phyloP scores from a whole-genome alignment of 2,797 vertebrate genomes.

The Tamandua tetradactyla region DNA sequence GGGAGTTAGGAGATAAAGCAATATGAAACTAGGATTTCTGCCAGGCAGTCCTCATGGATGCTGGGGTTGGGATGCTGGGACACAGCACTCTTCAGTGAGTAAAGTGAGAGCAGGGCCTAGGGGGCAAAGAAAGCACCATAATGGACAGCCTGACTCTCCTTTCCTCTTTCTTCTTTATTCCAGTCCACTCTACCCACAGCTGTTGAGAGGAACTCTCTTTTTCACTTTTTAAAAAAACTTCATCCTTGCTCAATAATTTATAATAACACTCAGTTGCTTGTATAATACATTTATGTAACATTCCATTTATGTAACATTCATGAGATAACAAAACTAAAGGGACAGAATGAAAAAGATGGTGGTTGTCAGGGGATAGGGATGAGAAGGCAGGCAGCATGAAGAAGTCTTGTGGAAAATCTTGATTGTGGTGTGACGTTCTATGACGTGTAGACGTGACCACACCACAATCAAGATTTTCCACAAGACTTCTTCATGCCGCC shows the following conservation, averaged over 20 bases:
- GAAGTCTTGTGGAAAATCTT: background rate
- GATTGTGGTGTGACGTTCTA: background rate
- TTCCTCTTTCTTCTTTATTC: background rate
- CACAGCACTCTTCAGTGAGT: rapidly evolving
- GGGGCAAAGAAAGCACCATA: background rate
- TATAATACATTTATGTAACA: too few species aligned
- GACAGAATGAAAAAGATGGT: background rate
- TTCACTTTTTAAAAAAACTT: background rate
- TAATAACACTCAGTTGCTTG: background rate
- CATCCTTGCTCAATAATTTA: background rate
- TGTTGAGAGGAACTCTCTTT: background rate
- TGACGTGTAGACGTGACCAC: too few species aligned
- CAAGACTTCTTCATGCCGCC: background rate
- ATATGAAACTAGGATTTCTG: rapidly evolving
- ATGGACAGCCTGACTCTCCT: background rate
- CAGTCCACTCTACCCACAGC: background rate
- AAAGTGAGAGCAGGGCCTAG: too few species aligned
- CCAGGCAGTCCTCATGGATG: background rate
- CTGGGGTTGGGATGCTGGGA: background rate
- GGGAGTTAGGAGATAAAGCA: background rate
- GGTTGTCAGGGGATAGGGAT: background rate
- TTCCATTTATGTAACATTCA: background rate
- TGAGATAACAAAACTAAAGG: background rate
- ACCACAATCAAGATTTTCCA: background rate
- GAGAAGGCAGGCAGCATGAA: background rate